phyloP scores from a whole-genome alignment of 2,888 invertebrate genomes.

The Leucoma salicis region DNA sequence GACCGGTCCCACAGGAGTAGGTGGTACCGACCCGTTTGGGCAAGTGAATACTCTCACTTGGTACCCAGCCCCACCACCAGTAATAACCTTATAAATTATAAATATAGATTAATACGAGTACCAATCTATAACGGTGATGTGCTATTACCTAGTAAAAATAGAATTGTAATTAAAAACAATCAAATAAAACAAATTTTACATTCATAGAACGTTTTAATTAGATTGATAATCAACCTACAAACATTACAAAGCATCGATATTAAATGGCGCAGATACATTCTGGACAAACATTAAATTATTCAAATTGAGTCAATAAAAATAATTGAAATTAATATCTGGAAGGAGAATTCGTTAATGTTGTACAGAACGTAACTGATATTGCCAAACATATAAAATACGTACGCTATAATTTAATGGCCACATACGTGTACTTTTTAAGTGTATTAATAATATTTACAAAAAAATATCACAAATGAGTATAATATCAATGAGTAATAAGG shows the following conservation, averaged over 20 bases:
- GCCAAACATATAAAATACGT: slow-evolving; percentile 28
- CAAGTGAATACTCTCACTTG: too few species aligned
- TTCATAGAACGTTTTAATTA: slow-evolving; percentile 79
- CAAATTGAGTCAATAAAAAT: neutral
- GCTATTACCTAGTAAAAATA: too few species aligned
- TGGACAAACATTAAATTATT: slow-evolving; percentile 15
- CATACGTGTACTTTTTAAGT: slow-evolving; percentile 58
- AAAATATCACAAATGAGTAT: slow-evolving; percentile 69
- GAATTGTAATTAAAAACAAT: too few species aligned
- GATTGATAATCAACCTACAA: slow-evolving; percentile 66
- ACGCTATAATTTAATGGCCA: slow-evolving; percentile 64
- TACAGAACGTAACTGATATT: slow-evolving; percentile 35
- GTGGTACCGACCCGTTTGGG: too few species aligned
- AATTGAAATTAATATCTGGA: neutral
- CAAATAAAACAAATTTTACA: slow-evolving; percentile 57
- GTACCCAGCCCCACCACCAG: too few species aligned
- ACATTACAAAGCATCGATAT: slow-evolving; percentile 48
- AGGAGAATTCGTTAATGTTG: neutral
- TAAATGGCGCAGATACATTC: slow-evolving; percentile 47
- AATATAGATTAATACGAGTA: too few species aligned
- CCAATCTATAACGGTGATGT: too few species aligned
- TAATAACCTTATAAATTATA: too few species aligned
- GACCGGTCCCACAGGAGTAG: too few species aligned
- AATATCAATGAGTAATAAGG: slow-evolving; percentile 37
- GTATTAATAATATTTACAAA: slow-evolving; percentile 72